Evolutionary conservation across 2,888 invertebrate genomes (phyloP).

Genomic region (Xanthia togata): DNA sequence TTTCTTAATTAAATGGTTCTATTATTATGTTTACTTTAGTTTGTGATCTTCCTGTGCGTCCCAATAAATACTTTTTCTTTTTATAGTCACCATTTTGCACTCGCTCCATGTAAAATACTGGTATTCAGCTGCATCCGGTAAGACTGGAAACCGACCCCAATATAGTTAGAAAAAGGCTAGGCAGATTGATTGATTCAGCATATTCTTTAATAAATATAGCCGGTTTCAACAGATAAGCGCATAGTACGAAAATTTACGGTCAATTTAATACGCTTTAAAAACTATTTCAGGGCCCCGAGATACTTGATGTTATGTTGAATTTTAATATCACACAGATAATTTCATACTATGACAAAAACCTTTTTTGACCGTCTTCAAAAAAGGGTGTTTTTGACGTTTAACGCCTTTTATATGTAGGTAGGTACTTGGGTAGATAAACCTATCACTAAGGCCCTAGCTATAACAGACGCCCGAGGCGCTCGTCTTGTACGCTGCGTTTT

Average conservation of each 20-base stretch:
- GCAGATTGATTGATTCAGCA: too few relatives aligned
- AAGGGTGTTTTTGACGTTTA: background rate
- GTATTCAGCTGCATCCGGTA: too few relatives aligned
- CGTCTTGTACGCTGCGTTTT: too few relatives aligned
- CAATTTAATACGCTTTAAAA: background rate
- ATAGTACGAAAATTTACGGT: background rate
- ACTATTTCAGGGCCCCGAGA: slow-evolving; percentile 5
- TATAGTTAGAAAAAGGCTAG: too few relatives aligned
- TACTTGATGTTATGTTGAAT: background rate
- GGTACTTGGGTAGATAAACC: background rate
- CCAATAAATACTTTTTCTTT: background rate
- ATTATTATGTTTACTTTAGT: background rate
- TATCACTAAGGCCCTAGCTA: background rate
- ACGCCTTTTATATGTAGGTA: background rate
- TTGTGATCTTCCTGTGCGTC: too few relatives aligned
- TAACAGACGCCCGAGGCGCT: too few relatives aligned
- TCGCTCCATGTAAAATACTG: too few relatives aligned
- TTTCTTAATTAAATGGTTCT: background rate
- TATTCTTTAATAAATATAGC: slow-evolving; percentile 10
- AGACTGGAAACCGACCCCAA: too few relatives aligned
- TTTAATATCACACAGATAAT: background rate
- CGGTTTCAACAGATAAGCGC: slow-evolving; percentile 4
- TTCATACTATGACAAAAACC: background rate
- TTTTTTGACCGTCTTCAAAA: slow-evolving; percentile 1
- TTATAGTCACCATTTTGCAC: too few relatives aligned